Conservation (phyloP, 2,888 invertebrate species). For the Diadromus collaris region DNA sequence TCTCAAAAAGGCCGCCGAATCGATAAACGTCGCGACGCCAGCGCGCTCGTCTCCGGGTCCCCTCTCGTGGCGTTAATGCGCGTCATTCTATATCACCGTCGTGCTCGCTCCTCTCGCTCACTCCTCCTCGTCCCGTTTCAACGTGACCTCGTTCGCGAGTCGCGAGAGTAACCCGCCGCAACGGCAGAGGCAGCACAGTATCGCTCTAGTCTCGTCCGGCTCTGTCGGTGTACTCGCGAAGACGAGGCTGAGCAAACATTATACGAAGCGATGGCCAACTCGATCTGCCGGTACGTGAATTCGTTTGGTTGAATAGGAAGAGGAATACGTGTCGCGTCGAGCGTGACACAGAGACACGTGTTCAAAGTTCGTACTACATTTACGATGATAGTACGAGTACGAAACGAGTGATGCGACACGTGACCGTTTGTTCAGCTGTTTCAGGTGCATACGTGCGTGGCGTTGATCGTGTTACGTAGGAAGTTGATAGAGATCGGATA, state of each 20-base stretch:
- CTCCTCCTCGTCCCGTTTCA: not conserved
- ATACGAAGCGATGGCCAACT: slow-evolving; percentile 42
- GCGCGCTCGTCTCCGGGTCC: slow-evolving; percentile 14
- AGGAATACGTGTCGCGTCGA: slow-evolving; percentile 38
- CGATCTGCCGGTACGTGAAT: slow-evolving; percentile 28
- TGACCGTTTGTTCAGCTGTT: slow-evolving; percentile 58
- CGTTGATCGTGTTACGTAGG: slow-evolving; percentile 30
- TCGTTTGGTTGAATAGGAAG: not conserved
- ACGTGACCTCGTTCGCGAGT: slow-evolving; percentile 46
- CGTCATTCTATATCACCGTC: slow-evolving; percentile 7
- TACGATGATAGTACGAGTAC: slow-evolving; percentile 15
- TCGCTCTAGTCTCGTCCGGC: slow-evolving; percentile 29
- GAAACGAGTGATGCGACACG: slow-evolving; percentile 37
- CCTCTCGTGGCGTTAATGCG: not conserved
- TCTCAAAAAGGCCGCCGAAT: slow-evolving; percentile 51
- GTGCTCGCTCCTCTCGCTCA: not conserved
- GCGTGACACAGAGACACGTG: slow-evolving; percentile 37
- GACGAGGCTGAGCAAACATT: slow-evolving; percentile 31
- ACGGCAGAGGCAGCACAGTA: slow-evolving; percentile 38
- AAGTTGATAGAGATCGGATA: slow-evolving; percentile 26
- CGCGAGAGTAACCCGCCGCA: slow-evolving; percentile 21
- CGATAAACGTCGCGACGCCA: slow-evolving; percentile 33
- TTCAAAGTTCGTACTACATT: slow-evolving; percentile 4
- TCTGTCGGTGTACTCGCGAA: not conserved
- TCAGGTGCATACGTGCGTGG: slow-evolving; percentile 39